Evolutionary conservation across 2,113 vertebrate species (phyloP).

Genomic region (Neotragus pygmaeus): DNA sequence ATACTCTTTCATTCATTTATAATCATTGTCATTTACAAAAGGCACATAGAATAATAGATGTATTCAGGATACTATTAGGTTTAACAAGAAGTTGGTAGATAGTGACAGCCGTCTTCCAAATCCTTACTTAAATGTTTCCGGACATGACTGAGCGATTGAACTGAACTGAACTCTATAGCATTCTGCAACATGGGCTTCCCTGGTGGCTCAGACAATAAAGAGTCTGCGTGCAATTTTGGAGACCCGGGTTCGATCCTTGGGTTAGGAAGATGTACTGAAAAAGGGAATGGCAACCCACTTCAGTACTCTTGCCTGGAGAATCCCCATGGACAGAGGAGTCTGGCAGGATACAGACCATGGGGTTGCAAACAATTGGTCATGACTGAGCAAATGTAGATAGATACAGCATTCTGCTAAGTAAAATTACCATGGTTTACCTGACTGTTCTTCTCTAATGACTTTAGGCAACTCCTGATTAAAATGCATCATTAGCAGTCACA

Average conservation of each 20-base stretch:
- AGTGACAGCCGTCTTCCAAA: background rate
- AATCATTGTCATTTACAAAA: background rate
- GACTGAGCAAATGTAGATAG: background rate
- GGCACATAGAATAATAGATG: background rate
- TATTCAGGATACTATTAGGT: background rate
- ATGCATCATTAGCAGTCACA: background rate
- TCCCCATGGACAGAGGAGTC: background rate
- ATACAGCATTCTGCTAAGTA: background rate
- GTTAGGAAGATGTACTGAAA: background rate
- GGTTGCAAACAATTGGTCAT: background rate
- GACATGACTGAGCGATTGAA: no score
- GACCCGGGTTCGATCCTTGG: fast-evolving
- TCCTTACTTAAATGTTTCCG: background rate
- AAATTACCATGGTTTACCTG: background rate
- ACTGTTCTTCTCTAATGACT: background rate
- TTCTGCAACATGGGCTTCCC: background rate
- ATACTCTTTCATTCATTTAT: background rate
- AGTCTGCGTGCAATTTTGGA: background rate
- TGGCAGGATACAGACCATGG: background rate
- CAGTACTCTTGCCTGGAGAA: background rate
- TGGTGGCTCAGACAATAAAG: background rate
- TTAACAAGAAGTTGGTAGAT: background rate
- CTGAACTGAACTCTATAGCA: background rate
- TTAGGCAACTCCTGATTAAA: background rate
- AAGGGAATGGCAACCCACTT: background rate